Base-by-base conservation (phyloP, 2,797 vertebrate species). In the Danio jaintianensis region DNA sequence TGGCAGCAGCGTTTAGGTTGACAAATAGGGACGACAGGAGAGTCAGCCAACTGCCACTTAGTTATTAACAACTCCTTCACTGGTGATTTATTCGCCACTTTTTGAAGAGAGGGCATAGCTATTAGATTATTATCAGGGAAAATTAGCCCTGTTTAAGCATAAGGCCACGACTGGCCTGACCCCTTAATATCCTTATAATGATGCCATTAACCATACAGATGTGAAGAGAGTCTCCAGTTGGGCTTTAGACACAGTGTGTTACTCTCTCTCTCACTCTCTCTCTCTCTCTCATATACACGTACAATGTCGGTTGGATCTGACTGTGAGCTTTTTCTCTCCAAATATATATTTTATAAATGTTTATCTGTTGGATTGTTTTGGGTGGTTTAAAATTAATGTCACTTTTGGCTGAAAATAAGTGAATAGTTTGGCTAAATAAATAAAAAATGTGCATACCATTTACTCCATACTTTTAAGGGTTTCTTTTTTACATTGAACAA, bases 131-230 rank as follows among this genome's bases (percentile, higher is more conserved):
- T 95, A 97, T 95, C 95, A 93, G 84, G 87, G 87, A 92, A 98
- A 99, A 98, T 98, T 97, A 98, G 96, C 96, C 96, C 94, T 92
- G 91, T 94, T 98, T 98, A 97, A 98, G 96, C 93, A 90, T 94
- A 95, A 95, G 96, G 95, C 95, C 94, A 92, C 78, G 92, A 90
- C 95, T 95, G 91, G 95, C 92, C 90, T 97, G 98, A 99, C 97
- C 97, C 92, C 94, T 96, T 99, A 99, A 99, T 99, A 96, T 96
- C 90, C 95, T 98, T 97, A 94, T 99, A 99, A 99, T 98, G 96
- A 98, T 67, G 94, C 94, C 95, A 98, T 99, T 98, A 98, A 98
- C 94, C 93, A 98, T 94, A 93, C 93, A 93, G 88, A 95, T 94
- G 94, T 96, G 92, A 92, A 95, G 95, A 93, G 91, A 91, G 88